Percentiles rank a stretch among this genome's conserved stretches.
phyloP scores from a whole-genome alignment of 2,888 invertebrate genomes.

The Drosophila longiperda region DNA sequence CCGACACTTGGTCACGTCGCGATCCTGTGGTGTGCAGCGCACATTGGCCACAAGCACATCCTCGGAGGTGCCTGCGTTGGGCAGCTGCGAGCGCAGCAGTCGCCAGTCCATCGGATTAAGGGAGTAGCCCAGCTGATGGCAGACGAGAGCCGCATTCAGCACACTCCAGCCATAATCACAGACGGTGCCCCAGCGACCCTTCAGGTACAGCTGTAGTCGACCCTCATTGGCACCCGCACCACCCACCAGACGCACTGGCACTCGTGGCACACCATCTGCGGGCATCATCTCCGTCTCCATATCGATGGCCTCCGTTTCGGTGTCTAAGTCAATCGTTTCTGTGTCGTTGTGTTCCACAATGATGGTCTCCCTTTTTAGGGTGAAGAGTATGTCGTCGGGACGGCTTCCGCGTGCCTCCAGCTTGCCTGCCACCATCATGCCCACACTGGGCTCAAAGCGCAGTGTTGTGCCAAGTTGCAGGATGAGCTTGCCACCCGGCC shows the following conservation, averaged over 20 bases:
- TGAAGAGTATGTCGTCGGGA: constrained; percentile 92
- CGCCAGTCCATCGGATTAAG: constrained; percentile 97
- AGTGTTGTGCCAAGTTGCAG: constrained; percentile 95
- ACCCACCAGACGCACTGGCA: constrained; percentile 92
- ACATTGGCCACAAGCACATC: constrained; percentile 94
- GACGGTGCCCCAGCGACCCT: constrained; percentile 97
- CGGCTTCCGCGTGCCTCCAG: constrained; percentile 92
- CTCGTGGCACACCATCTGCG: constrained; percentile 87
- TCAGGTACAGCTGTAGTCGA: constrained; percentile 92
- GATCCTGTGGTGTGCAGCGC: constrained; percentile 95
- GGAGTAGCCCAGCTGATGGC: constrained; percentile 96
- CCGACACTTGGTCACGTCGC: constrained; percentile 94
- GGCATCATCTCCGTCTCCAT: constrained; percentile 87
- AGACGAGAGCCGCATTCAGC: constrained; percentile 95
- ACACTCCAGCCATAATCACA: constrained; percentile 98
- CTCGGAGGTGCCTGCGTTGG: constrained; percentile 91
- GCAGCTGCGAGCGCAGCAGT: constrained; percentile 92
- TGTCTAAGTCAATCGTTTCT: constrained; percentile 85
- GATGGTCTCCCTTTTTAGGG: constrained; percentile 90
- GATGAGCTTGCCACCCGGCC: constrained; percentile 96
- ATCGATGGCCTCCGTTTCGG: constrained; percentile 76
- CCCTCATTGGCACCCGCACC: constrained; percentile 94
- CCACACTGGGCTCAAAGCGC: constrained; percentile 95
- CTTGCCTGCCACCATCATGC: constrained; percentile 98
- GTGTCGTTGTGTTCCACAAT: constrained; percentile 88